Conservation (phyloP, 2,113 vertebrate genomes). For the Suncus etruscus region DNA sequence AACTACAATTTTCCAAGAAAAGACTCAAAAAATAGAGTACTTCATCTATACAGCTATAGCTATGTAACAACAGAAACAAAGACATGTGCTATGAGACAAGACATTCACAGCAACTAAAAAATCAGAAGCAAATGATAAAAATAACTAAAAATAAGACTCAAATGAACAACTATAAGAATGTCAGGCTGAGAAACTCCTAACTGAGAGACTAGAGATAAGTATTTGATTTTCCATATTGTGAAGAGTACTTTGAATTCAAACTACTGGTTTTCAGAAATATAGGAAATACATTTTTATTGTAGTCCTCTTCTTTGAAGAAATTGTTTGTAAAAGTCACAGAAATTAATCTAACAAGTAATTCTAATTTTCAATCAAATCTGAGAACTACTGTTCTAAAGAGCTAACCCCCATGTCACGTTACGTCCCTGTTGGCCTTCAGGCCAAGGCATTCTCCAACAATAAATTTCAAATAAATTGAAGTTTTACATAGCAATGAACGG, state of each 20-base stretch:
- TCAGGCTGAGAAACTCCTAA: no score
- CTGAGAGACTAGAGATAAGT: neutral
- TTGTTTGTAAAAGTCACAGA: neutral
- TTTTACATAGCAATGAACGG: neutral
- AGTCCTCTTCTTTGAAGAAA: neutral
- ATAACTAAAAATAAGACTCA: no score
- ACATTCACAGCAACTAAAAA: neutral
- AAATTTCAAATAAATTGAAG: neutral
- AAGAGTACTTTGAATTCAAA: neutral
- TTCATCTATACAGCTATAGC: no score
- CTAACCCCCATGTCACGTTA: neutral
- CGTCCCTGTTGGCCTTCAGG: neutral
- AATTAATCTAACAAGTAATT: neutral
- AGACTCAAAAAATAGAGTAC: neutral
- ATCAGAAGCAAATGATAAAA: no score
- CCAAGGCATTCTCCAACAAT: neutral
- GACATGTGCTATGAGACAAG: rapidly evolving
- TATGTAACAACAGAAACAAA: neutral
- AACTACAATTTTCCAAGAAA: neutral
- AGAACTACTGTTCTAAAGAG: neutral
- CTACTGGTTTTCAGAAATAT: neutral
- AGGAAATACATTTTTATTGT: neutral
- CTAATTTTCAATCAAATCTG: neutral
- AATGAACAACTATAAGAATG: no score
- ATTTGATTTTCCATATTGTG: neutral